Conservation (phyloP, 2,797 vertebrate species). For the Cryptoprocta ferox region DNA sequence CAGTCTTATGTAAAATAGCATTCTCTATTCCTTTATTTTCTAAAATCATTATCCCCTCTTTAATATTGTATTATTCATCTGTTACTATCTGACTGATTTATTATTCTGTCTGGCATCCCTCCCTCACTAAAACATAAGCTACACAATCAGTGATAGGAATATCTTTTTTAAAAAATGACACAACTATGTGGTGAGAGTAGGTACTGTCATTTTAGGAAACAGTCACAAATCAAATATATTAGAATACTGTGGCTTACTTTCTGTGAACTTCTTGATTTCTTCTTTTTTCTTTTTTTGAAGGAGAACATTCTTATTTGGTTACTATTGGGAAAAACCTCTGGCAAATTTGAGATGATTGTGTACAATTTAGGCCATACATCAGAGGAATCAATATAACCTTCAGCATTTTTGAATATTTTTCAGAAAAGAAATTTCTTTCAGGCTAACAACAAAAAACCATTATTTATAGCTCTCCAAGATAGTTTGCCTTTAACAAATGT, state of each 20-base stretch:
- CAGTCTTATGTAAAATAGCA: not conserved
- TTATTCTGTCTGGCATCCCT: not conserved
- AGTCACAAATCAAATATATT: not conserved
- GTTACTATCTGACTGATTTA: not conserved
- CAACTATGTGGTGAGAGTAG: not conserved
- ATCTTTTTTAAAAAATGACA: not conserved
- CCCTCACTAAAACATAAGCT: not conserved
- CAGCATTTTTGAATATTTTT: not conserved
- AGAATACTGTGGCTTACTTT: not conserved
- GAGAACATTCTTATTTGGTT: not conserved
- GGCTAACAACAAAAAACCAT: not conserved
- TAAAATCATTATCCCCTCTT: not conserved
- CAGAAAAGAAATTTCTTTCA: not conserved
- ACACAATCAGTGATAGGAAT: not conserved
- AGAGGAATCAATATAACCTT: constrained; percentile 24
- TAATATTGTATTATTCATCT: not conserved
- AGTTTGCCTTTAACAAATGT: constrained; percentile 32
- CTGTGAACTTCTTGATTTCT: not conserved
- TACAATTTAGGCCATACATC: not conserved
- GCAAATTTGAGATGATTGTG: not conserved
- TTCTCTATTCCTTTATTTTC: not conserved
- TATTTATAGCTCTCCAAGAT: not conserved
- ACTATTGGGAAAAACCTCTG: not conserved
- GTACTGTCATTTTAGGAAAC: not conserved
- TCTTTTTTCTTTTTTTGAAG: too few relatives aligned